A percentile compares a stretch with the other conserved stretches of the same genome.
Evolutionary conservation across 2,113 vertebrate genomes (phyloP).

Genomic region (Oryzias woworae): DNA sequence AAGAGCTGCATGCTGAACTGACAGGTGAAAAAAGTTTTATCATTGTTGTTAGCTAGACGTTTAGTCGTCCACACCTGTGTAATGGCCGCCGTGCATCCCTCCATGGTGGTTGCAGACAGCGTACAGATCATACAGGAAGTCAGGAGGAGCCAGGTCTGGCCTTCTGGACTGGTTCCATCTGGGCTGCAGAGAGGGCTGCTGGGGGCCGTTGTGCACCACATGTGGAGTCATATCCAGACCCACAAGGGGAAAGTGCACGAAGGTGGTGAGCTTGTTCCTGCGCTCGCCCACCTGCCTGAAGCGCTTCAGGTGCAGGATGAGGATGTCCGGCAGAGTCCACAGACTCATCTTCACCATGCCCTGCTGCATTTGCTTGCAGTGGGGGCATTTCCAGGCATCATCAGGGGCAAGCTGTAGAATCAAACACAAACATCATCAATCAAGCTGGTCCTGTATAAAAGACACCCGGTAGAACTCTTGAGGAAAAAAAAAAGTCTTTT

Average conservation of each 20-base stretch:
- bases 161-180: slow-evolving; percentile 69
- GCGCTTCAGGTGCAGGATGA: slow-evolving; percentile 94
- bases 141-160: slow-evolving; percentile 60
- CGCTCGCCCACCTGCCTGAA: slow-evolving; percentile 90
- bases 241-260: slow-evolving; percentile 87
- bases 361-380: slow-evolving; percentile 91
- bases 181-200: slow-evolving; percentile 34
- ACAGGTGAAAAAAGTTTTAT: not conserved
- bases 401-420: slow-evolving; percentile 86
- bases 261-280: slow-evolving; percentile 91
- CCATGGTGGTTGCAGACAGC: slow-evolving; percentile 98
- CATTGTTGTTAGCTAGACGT: not conserved
- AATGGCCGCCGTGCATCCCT: slow-evolving; percentile 94
- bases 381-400: slow-evolving; percentile 91
- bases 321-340: slow-evolving; percentile 94
- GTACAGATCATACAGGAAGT: slow-evolving; percentile 91
- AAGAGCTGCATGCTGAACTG: not conserved
- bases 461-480: not conserved
- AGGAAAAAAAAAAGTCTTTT: no score
- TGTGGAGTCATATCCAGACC: slow-evolving; percentile 94
- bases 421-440: not conserved
- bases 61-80: slow-evolving; percentile 84
- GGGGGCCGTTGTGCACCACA: slow-evolving; percentile 77
- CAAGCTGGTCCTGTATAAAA: not conserved
- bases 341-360: slow-evolving; percentile 92